These are phyloP conservation scores for Bergia puertoricense DNA, from an alignment of 92 coral and sea anemone species.

Conservation along the genomic window DNA sequence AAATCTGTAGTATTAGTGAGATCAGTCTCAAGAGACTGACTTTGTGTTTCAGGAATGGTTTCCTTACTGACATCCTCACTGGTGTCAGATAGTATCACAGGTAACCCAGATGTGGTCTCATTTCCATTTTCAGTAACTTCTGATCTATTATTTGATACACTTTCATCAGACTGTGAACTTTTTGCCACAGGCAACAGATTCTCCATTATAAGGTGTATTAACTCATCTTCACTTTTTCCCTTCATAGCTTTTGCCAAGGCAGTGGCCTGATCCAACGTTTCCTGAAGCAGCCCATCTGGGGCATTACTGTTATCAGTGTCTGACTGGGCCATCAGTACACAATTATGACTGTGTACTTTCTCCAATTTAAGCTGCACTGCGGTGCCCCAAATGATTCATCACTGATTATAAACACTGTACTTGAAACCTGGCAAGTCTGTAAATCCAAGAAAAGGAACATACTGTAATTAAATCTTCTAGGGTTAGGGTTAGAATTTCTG, in stretches of 20 bases:
- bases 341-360: background rate
- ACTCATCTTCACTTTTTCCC: constrained; percentile 23
- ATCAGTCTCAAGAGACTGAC: background rate
- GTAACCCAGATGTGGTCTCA: background rate
- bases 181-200: background rate
- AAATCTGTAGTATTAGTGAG: background rate
- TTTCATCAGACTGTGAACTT: constrained; percentile 4
- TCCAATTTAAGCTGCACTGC: background rate
- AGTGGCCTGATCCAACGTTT: constrained; percentile 3
- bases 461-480: too few species aligned
- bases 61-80: background rate
- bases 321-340: background rate
- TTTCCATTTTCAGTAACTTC: background rate
- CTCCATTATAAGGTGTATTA: background rate
- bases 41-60: background rate
- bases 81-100: background rate
- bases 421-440: background rate
- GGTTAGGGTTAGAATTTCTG: too few species aligned
- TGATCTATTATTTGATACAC: background rate
- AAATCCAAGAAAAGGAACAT: background rate
- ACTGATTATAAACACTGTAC: background rate
- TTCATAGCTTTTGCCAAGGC: constrained; percentile 20
- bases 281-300: background rate
- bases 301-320: background rate
- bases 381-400: background rate